Conservation (phyloP, 2,113 vertebrate genomes). For the Paracanthobrama guichenoti region DNA sequence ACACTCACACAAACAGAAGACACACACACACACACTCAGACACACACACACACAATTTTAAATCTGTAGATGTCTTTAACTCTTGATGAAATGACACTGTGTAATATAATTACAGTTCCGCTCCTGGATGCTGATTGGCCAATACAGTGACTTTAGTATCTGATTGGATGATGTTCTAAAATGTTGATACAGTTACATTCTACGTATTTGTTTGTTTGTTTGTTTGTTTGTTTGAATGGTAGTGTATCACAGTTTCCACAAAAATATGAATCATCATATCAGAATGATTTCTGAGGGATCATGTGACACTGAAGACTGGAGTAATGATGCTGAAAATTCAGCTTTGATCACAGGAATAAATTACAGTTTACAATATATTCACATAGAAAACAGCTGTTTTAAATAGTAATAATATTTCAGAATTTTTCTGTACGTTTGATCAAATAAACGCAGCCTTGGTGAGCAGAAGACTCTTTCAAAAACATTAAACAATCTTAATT, state of each 20-base stretch:
- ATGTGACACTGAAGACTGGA: not conserved
- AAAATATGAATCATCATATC: not conserved
- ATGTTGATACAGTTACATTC: no score
- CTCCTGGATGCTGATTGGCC: no score
- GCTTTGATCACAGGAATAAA: not conserved
- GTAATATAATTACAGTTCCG: no score
- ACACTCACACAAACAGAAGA: no score
- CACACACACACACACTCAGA: no score
- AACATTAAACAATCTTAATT: not conserved
- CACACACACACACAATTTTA: no score
- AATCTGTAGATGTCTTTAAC: no score
- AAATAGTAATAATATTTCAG: not conserved
- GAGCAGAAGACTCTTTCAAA: not conserved
- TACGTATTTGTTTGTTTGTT: not conserved
- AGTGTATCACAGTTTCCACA: not conserved
- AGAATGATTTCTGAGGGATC: not conserved
- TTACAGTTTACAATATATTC: not conserved
- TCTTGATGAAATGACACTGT: no score
- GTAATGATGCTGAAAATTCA: not conserved
- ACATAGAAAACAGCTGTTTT: not conserved
- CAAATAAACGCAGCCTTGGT: no score
- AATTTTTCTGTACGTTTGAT: not conserved
- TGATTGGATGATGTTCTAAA: no score
- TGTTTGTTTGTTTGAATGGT: not conserved
- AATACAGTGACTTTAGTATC: no score